Conservation (phyloP, 2,113 vertebrate species). For the Otolemur garnettii region DNA sequence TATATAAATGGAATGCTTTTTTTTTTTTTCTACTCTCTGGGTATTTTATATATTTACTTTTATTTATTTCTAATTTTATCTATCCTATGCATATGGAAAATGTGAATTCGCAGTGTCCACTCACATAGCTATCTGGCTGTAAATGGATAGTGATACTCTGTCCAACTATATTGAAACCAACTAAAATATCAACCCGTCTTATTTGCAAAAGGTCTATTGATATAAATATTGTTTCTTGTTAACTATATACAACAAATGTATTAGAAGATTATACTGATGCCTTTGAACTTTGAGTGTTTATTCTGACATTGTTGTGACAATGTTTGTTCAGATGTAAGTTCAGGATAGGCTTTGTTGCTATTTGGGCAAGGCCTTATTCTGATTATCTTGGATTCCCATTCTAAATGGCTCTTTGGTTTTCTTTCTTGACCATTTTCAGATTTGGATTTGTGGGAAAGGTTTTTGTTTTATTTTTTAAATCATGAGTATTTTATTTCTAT, state of each 20-base stretch:
- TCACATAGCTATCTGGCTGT: conserved; percentile 32
- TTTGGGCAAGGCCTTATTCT: neutral
- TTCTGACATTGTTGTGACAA: neutral
- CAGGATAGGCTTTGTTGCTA: neutral
- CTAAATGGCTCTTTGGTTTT: conserved; percentile 26
- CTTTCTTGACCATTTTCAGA: conserved; percentile 39
- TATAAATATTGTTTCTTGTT: neutral
- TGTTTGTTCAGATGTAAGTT: neutral
- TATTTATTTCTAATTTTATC: conserved; percentile 47
- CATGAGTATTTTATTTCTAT: too few species aligned
- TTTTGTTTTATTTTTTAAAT: too few species aligned
- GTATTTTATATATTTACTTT: conserved; percentile 56
- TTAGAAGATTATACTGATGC: neutral
- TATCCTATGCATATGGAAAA: conserved; percentile 25
- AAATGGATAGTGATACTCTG: conserved; percentile 38
- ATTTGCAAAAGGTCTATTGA: conserved; percentile 43
- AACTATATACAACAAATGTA: neutral
- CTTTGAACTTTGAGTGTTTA: neutral
- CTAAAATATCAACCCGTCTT: conserved; percentile 1
- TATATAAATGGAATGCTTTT: conserved; percentile 49
- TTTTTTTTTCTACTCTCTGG: conserved; percentile 35
- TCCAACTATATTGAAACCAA: conserved; percentile 36
- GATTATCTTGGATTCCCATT: conserved; percentile 3
- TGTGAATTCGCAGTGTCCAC: conserved; percentile 12
- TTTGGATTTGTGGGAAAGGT: neutral